phyloP scores from a whole-genome alignment of 2,888 invertebrate species.

The Cepaea hortensis region DNA sequence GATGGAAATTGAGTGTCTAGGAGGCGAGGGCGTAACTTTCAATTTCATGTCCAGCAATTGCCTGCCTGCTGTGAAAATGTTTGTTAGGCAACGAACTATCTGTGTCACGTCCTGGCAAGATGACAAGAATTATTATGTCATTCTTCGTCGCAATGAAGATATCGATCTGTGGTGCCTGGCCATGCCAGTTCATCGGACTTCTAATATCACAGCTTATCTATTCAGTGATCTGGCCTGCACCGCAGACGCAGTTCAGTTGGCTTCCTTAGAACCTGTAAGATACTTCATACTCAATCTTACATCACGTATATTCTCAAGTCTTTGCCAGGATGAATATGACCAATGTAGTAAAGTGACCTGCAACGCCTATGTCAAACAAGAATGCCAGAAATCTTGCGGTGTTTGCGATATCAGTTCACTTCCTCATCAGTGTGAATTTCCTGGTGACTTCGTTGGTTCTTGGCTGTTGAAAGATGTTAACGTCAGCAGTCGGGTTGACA shows the following conservation, averaged over 20 bases:
- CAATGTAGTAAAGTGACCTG: constrained; percentile 62
- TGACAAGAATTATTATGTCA: constrained; percentile 57
- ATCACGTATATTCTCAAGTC: constrained; percentile 53
- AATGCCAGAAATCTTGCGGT: constrained; percentile 66
- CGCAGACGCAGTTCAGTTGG: constrained; percentile 15
- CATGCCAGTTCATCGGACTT: constrained; percentile 51
- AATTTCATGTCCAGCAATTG: constrained; percentile 63
- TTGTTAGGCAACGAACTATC: constrained; percentile 57
- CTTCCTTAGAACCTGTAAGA: not conserved
- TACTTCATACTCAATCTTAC: constrained; percentile 59
- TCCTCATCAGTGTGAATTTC: constrained; percentile 61
- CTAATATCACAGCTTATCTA: constrained; percentile 50
- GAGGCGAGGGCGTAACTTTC: constrained; percentile 67
- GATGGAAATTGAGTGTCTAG: constrained; percentile 68
- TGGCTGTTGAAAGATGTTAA: constrained; percentile 56
- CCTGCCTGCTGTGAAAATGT: constrained; percentile 57
- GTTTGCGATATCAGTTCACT: constrained; percentile 59
- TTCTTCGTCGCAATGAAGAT: constrained; percentile 56
- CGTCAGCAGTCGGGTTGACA: constrained; percentile 14
- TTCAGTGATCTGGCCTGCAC: constrained; percentile 62
- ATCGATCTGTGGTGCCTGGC: constrained; percentile 62
- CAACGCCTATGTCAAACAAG: constrained; percentile 55
- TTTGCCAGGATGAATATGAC: constrained; percentile 69
- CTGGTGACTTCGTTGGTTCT: constrained; percentile 56
- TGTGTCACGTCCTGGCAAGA: constrained; percentile 63